Percentiles rank a stretch among this genome's conserved stretches.
These are phyloP conservation scores for Montipora foliosa DNA, from an alignment of 64 coral and sea anemone species.

Conservation along the genomic window DNA sequence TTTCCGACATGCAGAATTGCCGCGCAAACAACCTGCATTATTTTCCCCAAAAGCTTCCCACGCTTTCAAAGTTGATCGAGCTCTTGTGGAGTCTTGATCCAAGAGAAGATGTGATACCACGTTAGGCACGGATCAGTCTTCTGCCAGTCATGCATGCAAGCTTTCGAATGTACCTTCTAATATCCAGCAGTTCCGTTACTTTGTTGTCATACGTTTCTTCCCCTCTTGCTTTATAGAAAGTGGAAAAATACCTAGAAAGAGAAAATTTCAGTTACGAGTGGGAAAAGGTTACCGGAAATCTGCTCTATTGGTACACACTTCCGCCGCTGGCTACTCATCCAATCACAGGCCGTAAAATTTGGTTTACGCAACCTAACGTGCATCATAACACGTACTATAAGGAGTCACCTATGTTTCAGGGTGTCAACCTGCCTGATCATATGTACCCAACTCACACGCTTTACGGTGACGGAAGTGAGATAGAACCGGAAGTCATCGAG, in stretches of 20 bases:
- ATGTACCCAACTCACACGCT: slow-evolving; percentile 77
- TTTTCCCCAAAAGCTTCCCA: too few relatives aligned
- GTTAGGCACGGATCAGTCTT: too few relatives aligned
- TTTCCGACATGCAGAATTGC: too few relatives aligned
- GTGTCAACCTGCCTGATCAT: slow-evolving; percentile 56
- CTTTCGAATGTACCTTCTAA: too few relatives aligned
- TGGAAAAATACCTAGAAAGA: slow-evolving; percentile 69
- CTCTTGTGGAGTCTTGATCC: too few relatives aligned
- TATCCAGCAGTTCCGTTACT: too few relatives aligned
- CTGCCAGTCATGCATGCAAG: too few relatives aligned
- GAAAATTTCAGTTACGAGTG: slow-evolving; percentile 71
- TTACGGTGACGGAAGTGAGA: slow-evolving; percentile 87
- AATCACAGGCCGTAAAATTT: slow-evolving; percentile 79
- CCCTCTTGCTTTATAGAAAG: slow-evolving; percentile 43
- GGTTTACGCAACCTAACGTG: slow-evolving; percentile 88
- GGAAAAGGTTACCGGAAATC: slow-evolving; percentile 60
- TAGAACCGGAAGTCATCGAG: slow-evolving; percentile 81
- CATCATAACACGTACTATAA: slow-evolving; percentile 88
- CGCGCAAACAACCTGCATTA: too few relatives aligned
- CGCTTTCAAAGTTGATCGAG: too few relatives aligned
- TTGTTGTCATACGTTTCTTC: too few relatives aligned
- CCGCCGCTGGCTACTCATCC: slow-evolving; percentile 74
- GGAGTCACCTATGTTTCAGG: slow-evolving; percentile 85
- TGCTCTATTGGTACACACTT: slow-evolving; percentile 82
- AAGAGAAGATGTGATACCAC: too few relatives aligned